phyloP scores from a whole-genome alignment of 1,140 invertebrate species.

The Drosophila trapezifrons region DNA sequence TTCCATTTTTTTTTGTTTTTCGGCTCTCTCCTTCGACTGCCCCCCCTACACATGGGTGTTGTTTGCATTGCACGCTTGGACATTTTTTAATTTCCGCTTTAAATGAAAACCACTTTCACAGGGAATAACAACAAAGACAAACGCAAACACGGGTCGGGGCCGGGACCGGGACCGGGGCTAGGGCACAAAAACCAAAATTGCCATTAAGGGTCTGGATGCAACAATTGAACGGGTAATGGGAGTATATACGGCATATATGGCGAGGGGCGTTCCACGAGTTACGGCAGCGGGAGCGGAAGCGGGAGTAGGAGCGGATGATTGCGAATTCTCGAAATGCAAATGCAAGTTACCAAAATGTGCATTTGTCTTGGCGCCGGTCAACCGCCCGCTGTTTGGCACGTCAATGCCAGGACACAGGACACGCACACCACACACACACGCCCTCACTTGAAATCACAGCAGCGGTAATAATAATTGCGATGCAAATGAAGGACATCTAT shows the following conservation, averaged over 20 bases:
- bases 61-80: slow-evolving; percentile 53
- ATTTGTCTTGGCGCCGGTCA: slow-evolving; percentile 64
- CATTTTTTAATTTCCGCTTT: slow-evolving; percentile 81
- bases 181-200: slow-evolving; percentile 40
- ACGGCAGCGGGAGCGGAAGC: not conserved
- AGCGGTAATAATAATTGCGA: not conserved
- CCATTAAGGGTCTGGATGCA: slow-evolving; percentile 49
- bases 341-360: slow-evolving; percentile 67
- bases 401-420: slow-evolving; percentile 56
- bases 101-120: slow-evolving; percentile 74
- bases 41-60: slow-evolving; percentile 26
- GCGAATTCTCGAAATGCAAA: slow-evolving; percentile 59
- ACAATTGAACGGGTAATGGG: slow-evolving; percentile 28
- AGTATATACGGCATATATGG: slow-evolving; percentile 7
- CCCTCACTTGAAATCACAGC: slow-evolving; percentile 5
- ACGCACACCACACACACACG: slow-evolving; percentile 11
- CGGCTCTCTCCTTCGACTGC: slow-evolving; percentile 7
- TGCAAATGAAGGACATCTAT: not conserved
- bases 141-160: slow-evolving; percentile 5
- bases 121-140: slow-evolving; percentile 13
- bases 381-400: slow-evolving; percentile 49
- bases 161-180: not conserved
- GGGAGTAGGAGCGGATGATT: slow-evolving; percentile 16
- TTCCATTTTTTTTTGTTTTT: slow-evolving; percentile 11
- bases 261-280: not conserved